Percentiles rank a stretch among this genome's conserved stretches.
Conservation (phyloP, 2,113 vertebrate genomes). For the Campylomormyrus tamandua region DNA sequence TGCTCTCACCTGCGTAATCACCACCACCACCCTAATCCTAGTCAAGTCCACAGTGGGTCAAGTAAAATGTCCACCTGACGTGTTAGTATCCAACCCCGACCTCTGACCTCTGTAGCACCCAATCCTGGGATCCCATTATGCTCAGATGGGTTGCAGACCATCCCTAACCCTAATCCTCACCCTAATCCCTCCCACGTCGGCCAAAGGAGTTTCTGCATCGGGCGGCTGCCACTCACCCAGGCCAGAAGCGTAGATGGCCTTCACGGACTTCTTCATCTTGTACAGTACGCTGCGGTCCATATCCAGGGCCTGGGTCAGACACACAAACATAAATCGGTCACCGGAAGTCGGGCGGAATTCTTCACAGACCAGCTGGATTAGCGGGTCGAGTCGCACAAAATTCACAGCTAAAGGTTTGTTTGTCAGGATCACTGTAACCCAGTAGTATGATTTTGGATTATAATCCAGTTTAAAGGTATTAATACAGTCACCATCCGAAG, state of each 20-base stretch:
- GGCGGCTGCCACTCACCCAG: conserved; percentile 72
- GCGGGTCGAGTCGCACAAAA: neutral
- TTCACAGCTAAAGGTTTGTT: neutral
- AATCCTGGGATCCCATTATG: neutral
- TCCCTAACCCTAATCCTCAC: neutral
- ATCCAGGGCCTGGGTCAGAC: conserved; percentile 75
- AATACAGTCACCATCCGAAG: neutral
- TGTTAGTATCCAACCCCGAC: neutral
- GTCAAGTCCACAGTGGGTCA: neutral
- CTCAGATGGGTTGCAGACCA: neutral
- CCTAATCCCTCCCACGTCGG: neutral
- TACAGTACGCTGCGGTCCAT: conserved; percentile 94
- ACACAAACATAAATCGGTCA: neutral
- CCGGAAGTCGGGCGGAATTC: neutral
- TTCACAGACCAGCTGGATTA: neutral
- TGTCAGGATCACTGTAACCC: neutral
- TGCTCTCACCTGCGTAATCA: neutral
- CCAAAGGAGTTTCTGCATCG: neutral
- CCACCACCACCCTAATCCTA: neutral
- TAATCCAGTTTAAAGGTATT: neutral
- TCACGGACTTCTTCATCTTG: conserved; percentile 99
- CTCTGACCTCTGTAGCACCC: neutral
- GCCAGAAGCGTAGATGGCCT: conserved; percentile 92
- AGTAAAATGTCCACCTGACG: neutral
- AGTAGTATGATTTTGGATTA: neutral